Evolutionary conservation across 1,140 invertebrate species (phyloP), one percentile per base, ranked within the genome.

Genomic region (Drosophila nigrodunni): DNA sequence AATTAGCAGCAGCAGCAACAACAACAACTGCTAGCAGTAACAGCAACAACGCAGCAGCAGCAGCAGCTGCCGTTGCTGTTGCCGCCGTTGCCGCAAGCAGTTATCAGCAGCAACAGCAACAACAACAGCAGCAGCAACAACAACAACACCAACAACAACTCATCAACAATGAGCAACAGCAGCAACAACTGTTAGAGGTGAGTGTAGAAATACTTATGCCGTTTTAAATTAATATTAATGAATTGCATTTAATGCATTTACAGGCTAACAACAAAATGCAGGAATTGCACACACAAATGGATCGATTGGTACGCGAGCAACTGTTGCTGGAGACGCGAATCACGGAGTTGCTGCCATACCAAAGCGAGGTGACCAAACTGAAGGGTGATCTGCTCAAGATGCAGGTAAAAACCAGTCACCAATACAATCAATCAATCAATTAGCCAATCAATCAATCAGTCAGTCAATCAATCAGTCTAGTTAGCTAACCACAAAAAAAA

Each of bases 251-350:
- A 52, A n/a, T 50, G 9, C 5, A 52, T 15, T 9, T 35, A 37
- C 50, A 92, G 91, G 91, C 91, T 92, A 92, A 90, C 76, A 85
- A 54, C 92, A 93, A 91, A 80, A 92, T 92, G 91, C 92, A 92
- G 75, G 92, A 92, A 62, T 68, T 92, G 67, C 90, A 89, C 52
- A 71, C 58, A 43, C 90, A 92, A 68, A 68, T 92, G 59, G 91
- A 92, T 49, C 74, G 88, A 64, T 86, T 94, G 88, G 92, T 92
- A 34, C 92, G 92, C 50, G 94, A 94, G 68, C 94, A 94, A 73
- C 82, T 86, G 37, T 92, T 91, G 52, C 83, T 95, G 73, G 93
- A 94, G 81, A 88, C 93, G 72, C 92, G 94, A 74, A 91, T 95
- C 55, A 90, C 83, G 4, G 94, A 94, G 71, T 82, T 94, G 67